Evolutionary conservation across 2,113 vertebrate genomes (phyloP), one percentile per base, ranked within the genome.

Genomic region (Donacobius atricapilla): DNA sequence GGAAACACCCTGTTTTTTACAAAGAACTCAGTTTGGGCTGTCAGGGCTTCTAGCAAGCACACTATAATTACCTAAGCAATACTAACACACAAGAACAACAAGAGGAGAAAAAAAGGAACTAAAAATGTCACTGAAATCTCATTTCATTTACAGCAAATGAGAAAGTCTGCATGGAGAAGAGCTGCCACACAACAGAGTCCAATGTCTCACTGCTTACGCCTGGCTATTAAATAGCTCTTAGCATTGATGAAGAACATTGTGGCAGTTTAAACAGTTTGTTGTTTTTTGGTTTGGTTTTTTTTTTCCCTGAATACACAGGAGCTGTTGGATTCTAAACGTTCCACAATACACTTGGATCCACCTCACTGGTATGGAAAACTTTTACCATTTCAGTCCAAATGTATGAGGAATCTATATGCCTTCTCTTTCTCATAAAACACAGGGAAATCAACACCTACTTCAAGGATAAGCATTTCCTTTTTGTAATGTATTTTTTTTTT

Each of bases 11-110:
- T 7, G 6, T 82, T 94, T 89, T 91, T 87, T n/a, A 96, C 72
- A 92, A 89, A 94, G 72, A 89, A 24, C 51, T 83, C 93, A 61
- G 83, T 92, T 93, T 93, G 60, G 69, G 86, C 90, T 95, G 90
- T 90, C 90, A 82, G 44, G 21, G 56, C 28, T 95, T 71, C 75
- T 31, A 85, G 77, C 3, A 10, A 82, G 44, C 75, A 92, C 61
- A 51, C 85, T 93, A 2, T 90, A 96, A 97, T 96, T 95, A 90
- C 47, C 54, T 63, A 85, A 93, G 79, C 84, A 94, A 71, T 35
- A 48, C 54, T 70, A 94, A 86, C 2, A 5, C 40, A 63, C 2
- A 7, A 63, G 42, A 94, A 76, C 58, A 93, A 89, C 81, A 93
- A 45, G 28, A n/a, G 8, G 13, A 31, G 12, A 0, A 6, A 19